Evolutionary conservation across 2,113 vertebrate species (phyloP).

Genomic region (Notothenia rossii): DNA sequence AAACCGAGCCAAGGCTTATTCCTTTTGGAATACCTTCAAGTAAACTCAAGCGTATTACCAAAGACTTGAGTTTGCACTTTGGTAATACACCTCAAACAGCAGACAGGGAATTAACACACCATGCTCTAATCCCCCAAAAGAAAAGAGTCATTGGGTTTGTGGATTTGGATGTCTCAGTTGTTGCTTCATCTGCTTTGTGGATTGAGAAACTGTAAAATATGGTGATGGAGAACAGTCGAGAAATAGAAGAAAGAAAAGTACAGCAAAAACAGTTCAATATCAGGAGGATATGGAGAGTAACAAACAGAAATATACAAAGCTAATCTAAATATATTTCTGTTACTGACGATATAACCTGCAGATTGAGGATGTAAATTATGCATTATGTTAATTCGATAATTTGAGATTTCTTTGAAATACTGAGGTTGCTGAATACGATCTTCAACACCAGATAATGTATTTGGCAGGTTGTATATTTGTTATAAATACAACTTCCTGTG

Average conservation of each 20-base stretch:
- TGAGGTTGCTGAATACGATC: neutral
- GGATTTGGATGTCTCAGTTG: neutral
- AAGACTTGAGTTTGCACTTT: slow-evolving; percentile 17
- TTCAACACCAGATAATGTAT: neutral
- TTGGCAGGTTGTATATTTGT: neutral
- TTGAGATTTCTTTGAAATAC: no score
- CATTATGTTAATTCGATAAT: neutral
- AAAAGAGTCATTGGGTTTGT: slow-evolving; percentile 53
- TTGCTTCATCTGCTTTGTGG: slow-evolving; percentile 4
- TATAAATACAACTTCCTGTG: neutral
- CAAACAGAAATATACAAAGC: neutral
- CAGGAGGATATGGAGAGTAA: neutral
- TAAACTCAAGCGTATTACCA: neutral
- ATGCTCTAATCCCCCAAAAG: neutral
- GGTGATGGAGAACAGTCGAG: neutral
- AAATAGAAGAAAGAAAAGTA: neutral
- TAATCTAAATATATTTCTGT: neutral
- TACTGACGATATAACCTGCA: neutral
- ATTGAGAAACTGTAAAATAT: neutral
- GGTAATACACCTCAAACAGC: neutral
- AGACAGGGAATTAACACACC: slow-evolving; percentile 1
- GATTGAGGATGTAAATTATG: neutral
- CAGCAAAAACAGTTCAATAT: neutral
- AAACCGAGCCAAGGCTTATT: slow-evolving; percentile 36
- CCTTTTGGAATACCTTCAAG: slow-evolving; percentile 6